Evolutionary conservation across 2,888 invertebrate genomes (phyloP).

Genomic region (Coelopa pilipes): DNA sequence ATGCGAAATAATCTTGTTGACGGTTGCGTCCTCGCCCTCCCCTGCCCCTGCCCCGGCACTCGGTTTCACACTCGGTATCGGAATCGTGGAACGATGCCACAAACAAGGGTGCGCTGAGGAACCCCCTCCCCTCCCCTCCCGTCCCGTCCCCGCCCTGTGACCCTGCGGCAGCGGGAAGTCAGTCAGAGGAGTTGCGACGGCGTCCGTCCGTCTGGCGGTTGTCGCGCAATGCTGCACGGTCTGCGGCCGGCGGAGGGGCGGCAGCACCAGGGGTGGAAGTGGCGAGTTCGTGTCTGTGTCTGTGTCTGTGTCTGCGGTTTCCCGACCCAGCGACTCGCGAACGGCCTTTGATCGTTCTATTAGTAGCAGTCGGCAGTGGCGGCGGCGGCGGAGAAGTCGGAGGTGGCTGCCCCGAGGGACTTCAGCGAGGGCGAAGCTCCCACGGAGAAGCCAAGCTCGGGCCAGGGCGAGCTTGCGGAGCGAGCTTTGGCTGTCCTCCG

Average conservation of each 20-base stretch:
- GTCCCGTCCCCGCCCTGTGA: no score
- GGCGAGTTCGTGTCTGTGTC: neutral
- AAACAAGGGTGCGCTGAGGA: constrained; percentile 15
- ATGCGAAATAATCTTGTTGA: constrained; percentile 65
- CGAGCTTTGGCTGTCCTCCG: neutral
- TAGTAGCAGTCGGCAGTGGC: neutral
- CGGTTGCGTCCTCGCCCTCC: constrained; percentile 63
- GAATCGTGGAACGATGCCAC: no score
- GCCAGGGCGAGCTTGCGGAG: neutral
- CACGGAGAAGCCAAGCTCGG: neutral
- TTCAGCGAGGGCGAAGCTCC: neutral
- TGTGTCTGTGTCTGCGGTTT: constrained; percentile 14
- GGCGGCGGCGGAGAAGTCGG: no score
- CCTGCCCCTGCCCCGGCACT: constrained; percentile 38
- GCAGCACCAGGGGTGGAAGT: constrained; percentile 23
- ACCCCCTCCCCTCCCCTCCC: neutral
- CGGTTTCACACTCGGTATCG: constrained; percentile 15
- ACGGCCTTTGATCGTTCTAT: constrained; percentile 24
- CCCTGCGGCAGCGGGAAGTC: no score
- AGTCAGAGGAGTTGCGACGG: constrained; percentile 3
- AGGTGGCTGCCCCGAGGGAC: no score
- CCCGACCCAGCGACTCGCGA: neutral
- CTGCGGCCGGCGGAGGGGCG: neutral
- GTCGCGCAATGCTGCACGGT: constrained; percentile 29
- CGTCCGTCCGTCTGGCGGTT: constrained; percentile 10